phyloP scores from a whole-genome alignment of 1,140 invertebrate genomes.

The Sinonovacula constricta region DNA sequence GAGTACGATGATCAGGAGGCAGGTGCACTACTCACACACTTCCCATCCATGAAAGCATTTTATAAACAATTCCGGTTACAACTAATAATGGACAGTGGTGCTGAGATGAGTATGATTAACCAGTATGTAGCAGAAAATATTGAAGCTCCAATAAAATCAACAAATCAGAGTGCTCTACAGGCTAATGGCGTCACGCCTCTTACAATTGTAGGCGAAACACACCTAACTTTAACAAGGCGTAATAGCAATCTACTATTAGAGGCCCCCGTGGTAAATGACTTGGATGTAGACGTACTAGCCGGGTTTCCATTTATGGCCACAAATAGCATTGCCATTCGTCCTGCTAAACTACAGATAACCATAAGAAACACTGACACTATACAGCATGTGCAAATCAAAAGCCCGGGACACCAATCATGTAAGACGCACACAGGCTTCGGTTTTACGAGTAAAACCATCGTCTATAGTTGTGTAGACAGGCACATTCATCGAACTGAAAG shows the following conservation, averaged over 20 bases:
- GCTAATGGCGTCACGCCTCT: conserved; percentile 44
- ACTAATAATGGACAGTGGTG: too few species aligned
- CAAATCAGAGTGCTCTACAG: conserved; percentile 37
- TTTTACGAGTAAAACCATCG: background rate
- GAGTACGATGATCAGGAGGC: background rate
- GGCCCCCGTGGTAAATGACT: conserved; percentile 43
- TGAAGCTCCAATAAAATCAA: conserved; percentile 1
- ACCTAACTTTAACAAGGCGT: conserved; percentile 9
- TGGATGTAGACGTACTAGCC: conserved; percentile 44
- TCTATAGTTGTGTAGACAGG: conserved; percentile 16
- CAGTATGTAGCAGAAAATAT: background rate
- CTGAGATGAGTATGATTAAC: too few species aligned
- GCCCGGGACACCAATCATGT: background rate
- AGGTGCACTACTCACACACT: background rate
- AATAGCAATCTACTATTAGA: conserved; percentile 27
- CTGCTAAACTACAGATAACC: conserved; percentile 5
- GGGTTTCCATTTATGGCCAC: conserved; percentile 52
- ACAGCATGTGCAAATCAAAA: background rate
- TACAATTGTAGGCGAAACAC: conserved; percentile 39
- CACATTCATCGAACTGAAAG: conserved; percentile 16
- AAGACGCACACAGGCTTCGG: background rate
- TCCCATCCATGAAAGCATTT: conserved; percentile 34
- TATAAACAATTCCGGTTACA: conserved; percentile 18
- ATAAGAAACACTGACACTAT: background rate
- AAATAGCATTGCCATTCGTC: background rate